phyloP scores from a whole-genome alignment of 1,140 invertebrate genomes.

The Drosophila ercepeae region DNA sequence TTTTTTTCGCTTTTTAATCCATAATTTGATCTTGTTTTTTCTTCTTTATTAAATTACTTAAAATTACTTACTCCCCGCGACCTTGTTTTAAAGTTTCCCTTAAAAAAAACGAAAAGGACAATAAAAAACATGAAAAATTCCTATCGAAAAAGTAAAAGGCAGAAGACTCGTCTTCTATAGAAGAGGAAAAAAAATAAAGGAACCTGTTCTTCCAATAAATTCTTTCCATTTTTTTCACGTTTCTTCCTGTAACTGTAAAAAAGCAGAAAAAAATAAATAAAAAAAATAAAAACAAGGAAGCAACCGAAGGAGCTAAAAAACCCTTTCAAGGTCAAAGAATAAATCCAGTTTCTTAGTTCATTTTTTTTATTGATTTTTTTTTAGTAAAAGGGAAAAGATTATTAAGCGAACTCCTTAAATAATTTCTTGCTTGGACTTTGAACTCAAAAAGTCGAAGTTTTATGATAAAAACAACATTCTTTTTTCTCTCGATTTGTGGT shows the following conservation, averaged over 20 bases:
- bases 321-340: slow-evolving; percentile 3
- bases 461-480: slow-evolving; percentile 28
- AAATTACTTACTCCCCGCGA: too few relatives aligned
- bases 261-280: background rate
- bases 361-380: background rate
- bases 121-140: background rate
- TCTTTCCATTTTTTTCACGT: background rate
- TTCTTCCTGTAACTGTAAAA: slow-evolving; percentile 5
- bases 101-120: background rate
- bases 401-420: background rate
- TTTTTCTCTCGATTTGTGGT: slow-evolving; percentile 6
- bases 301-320: background rate
- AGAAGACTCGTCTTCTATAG: background rate
- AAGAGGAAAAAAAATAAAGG: background rate
- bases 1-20: too few relatives aligned
- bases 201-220: background rate
- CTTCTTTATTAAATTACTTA: too few relatives aligned
- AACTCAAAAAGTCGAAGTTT: slow-evolving; percentile 23
- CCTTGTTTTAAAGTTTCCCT: background rate
- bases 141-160: slow-evolving; percentile 3
- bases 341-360: background rate
- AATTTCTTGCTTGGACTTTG: slow-evolving; percentile 24
- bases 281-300: background rate
- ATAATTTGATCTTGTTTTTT: too few relatives aligned
- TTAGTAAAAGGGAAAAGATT: background rate